Percentiles rank a stretch among this genome's conserved stretches.
phyloP scores from a whole-genome alignment of 2,113 vertebrate species.

The Tachuris rubrigastra region DNA sequence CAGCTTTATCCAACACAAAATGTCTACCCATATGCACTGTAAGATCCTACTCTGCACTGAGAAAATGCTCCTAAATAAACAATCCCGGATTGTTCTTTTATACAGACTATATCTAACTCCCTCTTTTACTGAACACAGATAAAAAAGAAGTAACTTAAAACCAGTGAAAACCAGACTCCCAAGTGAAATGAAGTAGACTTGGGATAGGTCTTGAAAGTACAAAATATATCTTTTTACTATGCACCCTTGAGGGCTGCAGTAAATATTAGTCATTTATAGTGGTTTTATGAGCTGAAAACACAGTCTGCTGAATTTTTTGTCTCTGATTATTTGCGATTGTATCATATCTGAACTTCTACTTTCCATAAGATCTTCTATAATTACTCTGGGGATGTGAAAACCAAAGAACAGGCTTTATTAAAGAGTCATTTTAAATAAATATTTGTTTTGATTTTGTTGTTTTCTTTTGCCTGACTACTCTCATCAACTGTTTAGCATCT shows the following conservation, averaged over 20 bases:
- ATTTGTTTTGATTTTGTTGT: neutral
- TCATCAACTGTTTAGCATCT: neutral
- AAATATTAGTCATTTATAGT: neutral
- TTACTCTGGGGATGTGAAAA: neutral
- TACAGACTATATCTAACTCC: neutral
- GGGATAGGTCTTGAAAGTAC: neutral
- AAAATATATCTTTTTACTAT: neutral
- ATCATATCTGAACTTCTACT: neutral
- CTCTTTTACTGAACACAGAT: neutral
- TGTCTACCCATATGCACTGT: neutral
- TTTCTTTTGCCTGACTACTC: neutral
- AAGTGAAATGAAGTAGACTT: neutral
- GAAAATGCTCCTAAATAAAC: neutral
- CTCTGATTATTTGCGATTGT: neutral
- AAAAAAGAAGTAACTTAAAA: neutral
- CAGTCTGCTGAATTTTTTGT: neutral
- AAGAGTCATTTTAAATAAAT: neutral
- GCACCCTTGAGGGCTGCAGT: neutral
- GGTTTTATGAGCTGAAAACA: neutral
- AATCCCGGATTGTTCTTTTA: neutral
- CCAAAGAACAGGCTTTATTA: neutral
- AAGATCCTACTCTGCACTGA: neutral
- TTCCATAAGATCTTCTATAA: neutral
- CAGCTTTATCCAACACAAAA: neutral
- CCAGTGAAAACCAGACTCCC: neutral